A percentile compares a stretch with the other conserved stretches of the same genome.
Conservation (phyloP, 2,888 invertebrate genomes). For the Tricholauxania praeusta region DNA sequence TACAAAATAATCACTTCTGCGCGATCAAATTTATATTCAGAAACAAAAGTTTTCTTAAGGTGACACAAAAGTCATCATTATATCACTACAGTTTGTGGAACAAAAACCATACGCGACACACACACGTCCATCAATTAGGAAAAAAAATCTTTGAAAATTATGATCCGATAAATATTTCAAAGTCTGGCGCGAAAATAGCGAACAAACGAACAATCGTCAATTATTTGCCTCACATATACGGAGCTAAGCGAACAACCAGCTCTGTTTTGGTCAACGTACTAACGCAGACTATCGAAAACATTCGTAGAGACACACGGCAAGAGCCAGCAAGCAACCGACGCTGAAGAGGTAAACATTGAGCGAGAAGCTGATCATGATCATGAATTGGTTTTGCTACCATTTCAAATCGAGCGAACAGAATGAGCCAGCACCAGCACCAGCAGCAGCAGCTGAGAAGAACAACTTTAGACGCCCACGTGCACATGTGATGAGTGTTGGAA, state of each 20-base stretch:
- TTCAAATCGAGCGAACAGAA: conserved; percentile 31
- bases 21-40: too few relatives aligned
- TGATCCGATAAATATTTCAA: too few relatives aligned
- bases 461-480: conserved; percentile 37
- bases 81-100: too few relatives aligned
- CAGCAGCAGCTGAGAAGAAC: conserved; percentile 42
- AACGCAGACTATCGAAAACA: conserved; percentile 57
- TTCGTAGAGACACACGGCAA: conserved; percentile 24
- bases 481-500: conserved; percentile 31
- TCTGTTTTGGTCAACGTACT: conserved; percentile 60
- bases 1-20: too few relatives aligned
- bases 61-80: too few relatives aligned
- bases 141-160: too few relatives aligned
- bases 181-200: neutral
- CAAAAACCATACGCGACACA: too few relatives aligned
- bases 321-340: conserved; percentile 40
- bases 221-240: conserved; percentile 13
- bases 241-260: conserved; percentile 23
- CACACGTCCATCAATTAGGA: too few relatives aligned
- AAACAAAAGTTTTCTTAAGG: too few relatives aligned
- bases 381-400: conserved; percentile 28
- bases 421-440: conserved; percentile 22
- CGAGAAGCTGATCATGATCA: conserved; percentile 18
- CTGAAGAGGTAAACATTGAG: conserved; percentile 39
- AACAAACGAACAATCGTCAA: neutral